phyloP scores from a whole-genome alignment of 2,113 vertebrate genomes.

The Alaudala cheleensis region DNA sequence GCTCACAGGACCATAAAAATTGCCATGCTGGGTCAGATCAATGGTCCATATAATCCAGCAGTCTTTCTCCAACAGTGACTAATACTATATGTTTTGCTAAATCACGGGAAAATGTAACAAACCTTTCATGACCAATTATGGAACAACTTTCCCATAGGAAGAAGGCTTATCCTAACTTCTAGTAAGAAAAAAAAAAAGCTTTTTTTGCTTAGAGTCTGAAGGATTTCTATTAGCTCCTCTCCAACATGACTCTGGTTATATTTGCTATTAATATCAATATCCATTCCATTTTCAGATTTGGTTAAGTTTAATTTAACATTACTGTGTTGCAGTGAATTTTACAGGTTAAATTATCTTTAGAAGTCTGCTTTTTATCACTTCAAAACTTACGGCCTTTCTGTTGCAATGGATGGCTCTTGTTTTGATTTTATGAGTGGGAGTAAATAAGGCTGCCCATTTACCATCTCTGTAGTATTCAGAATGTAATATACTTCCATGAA shows the following conservation, averaged over 20 bases:
- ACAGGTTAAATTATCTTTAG: neutral
- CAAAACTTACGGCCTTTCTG: neutral
- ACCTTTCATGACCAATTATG: constrained; percentile 53
- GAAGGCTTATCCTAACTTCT: neutral
- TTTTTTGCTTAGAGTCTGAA: constrained; percentile 1
- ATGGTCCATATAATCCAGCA: constrained; percentile 57
- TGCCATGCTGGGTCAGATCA: constrained; percentile 53
- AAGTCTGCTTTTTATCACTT: neutral
- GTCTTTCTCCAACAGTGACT: constrained; percentile 53
- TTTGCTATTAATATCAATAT: neutral
- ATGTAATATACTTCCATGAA: neutral
- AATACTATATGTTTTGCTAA: constrained; percentile 52
- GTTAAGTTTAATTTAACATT: neutral
- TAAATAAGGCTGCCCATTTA: constrained; percentile 43
- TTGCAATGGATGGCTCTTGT: neutral
- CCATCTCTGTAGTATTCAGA: neutral
- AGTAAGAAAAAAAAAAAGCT: neutral
- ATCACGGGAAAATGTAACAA: constrained; percentile 21
- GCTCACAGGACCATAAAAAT: constrained; percentile 52
- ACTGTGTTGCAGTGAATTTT: neutral
- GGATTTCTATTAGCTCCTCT: neutral
- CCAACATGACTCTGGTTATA: neutral
- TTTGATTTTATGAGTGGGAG: constrained; percentile 53
- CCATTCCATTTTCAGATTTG: neutral
- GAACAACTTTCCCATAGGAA: neutral